A percentile compares a stretch with the other conserved stretches of the same genome.
These are phyloP conservation scores for Tribolium madens DNA, from an alignment of 1,140 invertebrate species.

Conservation along the genomic window DNA sequence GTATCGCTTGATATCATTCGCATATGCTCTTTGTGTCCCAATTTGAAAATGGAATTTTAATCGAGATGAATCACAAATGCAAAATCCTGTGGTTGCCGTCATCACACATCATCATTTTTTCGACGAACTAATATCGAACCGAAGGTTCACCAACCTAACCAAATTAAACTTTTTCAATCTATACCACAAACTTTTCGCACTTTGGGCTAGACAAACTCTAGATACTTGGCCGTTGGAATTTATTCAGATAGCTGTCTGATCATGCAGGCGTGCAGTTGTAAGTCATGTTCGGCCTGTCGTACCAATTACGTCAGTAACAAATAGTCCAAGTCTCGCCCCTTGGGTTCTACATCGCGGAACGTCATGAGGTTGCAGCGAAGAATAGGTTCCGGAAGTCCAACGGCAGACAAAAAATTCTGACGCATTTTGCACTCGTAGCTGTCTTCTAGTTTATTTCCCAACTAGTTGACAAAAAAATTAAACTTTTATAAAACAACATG, in stretches of 20 bases:
- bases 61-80: slow-evolving; percentile 17
- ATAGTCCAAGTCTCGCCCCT: slow-evolving; percentile 32
- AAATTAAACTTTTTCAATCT: background rate
- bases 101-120: slow-evolving; percentile 4
- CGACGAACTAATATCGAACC: background rate
- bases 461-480: no score
- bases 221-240: slow-evolving; percentile 28
- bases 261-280: slow-evolving; percentile 38
- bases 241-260: slow-evolving; percentile 24
- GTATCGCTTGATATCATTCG: background rate
- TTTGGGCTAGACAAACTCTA: no score
- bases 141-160: background rate
- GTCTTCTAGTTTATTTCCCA: no score
- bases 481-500: no score
- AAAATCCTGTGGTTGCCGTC: slow-evolving; percentile 3
- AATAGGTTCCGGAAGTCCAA: slow-evolving; percentile 21
- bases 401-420: no score
- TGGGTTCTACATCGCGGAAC: slow-evolving; percentile 10
- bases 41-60: background rate
- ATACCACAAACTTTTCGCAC: background rate
- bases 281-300: slow-evolving; percentile 41
- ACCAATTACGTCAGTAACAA: slow-evolving; percentile 40
- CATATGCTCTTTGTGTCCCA: background rate
- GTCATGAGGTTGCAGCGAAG: background rate
- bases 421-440: no score